A percentile compares a stretch with the other conserved stretches of the same genome.
Evolutionary conservation across 2,113 vertebrate genomes (phyloP).

Genomic region (Bubo blakistoni): DNA sequence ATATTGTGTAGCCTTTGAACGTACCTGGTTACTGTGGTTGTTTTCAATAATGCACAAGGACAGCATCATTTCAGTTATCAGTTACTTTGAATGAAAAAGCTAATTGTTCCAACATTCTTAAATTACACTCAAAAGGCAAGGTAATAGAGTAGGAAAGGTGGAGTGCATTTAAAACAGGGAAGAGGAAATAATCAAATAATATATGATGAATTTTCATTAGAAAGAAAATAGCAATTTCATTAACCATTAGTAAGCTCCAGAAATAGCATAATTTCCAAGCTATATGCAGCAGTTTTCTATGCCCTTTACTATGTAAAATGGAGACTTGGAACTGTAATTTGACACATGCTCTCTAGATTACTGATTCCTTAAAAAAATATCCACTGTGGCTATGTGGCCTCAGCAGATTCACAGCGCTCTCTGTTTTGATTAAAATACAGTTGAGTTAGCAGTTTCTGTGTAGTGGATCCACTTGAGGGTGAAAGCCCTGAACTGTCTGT

Average conservation of each 20-base stretch:
- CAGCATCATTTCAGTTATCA: constrained; percentile 5
- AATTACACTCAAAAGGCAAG: background rate
- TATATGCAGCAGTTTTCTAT: background rate
- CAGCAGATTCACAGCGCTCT: background rate
- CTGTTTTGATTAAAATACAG: background rate
- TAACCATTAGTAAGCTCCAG: background rate
- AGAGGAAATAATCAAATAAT: background rate
- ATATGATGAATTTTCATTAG: background rate
- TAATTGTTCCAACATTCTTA: background rate
- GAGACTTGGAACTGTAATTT: background rate
- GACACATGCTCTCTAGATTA: background rate
- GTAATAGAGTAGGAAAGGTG: background rate
- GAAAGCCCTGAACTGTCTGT: background rate
- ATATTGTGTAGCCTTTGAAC: background rate
- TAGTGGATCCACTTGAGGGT: background rate
- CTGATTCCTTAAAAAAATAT: background rate
- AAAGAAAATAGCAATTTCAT: background rate
- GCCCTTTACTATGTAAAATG: background rate
- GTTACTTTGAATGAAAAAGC: constrained; percentile 9
- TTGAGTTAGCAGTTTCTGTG: background rate
- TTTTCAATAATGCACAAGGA: constrained; percentile 15
- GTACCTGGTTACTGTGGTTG: background rate
- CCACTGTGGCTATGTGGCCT: background rate
- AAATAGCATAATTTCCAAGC: background rate
- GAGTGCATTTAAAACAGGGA: background rate